phyloP scores from a whole-genome alignment of 2,888 invertebrate genomes.

The Ornithoptera alexandrae region DNA sequence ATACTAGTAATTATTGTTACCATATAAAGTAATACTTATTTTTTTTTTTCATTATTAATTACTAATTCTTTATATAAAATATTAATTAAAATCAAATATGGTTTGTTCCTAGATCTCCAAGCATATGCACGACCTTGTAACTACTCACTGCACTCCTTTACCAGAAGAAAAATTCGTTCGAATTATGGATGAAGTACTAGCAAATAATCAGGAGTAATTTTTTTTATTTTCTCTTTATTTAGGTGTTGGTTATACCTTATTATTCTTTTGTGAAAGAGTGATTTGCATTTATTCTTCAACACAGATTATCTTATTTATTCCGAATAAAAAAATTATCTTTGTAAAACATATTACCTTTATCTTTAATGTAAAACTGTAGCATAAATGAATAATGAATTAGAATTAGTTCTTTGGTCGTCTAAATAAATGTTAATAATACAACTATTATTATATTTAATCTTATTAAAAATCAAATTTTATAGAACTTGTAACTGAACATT shows the following conservation, averaged over 20 bases:
- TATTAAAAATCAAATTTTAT: no score
- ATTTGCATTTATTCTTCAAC: no score
- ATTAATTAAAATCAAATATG: background rate
- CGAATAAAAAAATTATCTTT: no score
- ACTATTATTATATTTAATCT: no score
- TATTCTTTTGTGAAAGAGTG: no score
- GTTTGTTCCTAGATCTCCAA: conserved; percentile 83
- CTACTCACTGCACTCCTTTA: conserved; percentile 92
- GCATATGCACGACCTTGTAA: conserved; percentile 90
- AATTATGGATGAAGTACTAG: conserved; percentile 23
- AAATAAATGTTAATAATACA: no score
- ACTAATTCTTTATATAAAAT: background rate
- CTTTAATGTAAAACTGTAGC: no score
- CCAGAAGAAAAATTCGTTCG: conserved; percentile 78
- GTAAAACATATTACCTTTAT: no score
- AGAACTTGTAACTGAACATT: no score
- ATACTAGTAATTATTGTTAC: background rate
- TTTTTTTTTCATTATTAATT: background rate
- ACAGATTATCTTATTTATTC: no score
- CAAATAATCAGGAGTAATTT: background rate
- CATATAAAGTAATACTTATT: background rate
- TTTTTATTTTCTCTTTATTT: background rate
- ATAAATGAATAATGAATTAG: no score
- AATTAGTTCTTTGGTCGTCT: no score
- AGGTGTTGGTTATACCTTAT: background rate